A percentile compares a stretch with the other conserved stretches of the same genome.
Evolutionary conservation across 2,113 vertebrate genomes (phyloP).

Genomic region (Paramisgurnus dabryanus): DNA sequence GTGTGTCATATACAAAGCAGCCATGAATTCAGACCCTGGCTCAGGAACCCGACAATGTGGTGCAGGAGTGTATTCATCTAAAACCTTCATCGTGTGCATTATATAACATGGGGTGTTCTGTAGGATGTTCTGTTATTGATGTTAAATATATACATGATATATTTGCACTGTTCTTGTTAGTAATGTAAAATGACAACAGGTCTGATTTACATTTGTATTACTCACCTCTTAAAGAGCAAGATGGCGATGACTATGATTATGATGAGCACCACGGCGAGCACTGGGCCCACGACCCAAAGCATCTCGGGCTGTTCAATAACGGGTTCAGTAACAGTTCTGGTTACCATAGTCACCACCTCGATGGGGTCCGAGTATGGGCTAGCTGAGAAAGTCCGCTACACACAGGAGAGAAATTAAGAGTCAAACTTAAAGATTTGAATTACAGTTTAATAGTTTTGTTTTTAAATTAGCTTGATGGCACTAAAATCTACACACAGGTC

Average conservation of each 20-base stretch:
- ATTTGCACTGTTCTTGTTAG: no score
- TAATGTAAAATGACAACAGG: no score
- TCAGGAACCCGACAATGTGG: conserved; percentile 11
- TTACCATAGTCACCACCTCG: conserved; percentile 66
- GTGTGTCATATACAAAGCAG: conserved; percentile 14
- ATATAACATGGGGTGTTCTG: background rate
- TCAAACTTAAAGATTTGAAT: background rate
- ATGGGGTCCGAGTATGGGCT: conserved; percentile 94
- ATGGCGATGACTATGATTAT: conserved; percentile 97
- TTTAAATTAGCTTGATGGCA: no score
- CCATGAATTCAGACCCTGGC: background rate
- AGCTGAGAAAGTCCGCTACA: conserved; percentile 90
- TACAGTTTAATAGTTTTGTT: no score
- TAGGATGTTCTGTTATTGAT: background rate
- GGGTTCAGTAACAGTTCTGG: conserved; percentile 58
- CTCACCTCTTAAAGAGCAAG: conserved; percentile 97
- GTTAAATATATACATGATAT: no score
- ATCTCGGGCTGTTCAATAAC: conserved; percentile 91
- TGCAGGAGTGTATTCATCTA: conserved; percentile 27
- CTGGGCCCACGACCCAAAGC: conserved; percentile 97
- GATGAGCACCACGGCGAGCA: conserved; percentile 94
- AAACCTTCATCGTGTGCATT: background rate
- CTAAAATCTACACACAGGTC: no score
- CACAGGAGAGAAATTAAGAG: background rate
- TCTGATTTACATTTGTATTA: background rate